phyloP scores from a whole-genome alignment of 2,113 vertebrate genomes.

The Peromyscus leucopus region DNA sequence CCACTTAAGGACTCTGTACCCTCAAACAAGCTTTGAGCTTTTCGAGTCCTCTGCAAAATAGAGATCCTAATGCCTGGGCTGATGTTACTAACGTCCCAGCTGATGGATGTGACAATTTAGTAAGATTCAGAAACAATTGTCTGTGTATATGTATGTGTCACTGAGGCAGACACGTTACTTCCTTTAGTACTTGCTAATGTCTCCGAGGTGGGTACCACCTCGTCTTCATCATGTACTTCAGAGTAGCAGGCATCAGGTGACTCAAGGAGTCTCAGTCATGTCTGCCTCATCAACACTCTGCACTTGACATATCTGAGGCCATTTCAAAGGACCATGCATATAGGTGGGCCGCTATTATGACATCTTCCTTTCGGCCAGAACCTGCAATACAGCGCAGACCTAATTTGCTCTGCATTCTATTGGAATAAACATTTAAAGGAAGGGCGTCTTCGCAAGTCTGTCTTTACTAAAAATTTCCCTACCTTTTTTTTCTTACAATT shows the following conservation, averaged over 20 bases:
- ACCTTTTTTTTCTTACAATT: not conserved
- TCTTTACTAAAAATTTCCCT: constrained; percentile 9
- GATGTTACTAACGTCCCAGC: not conserved
- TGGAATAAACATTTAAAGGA: not conserved
- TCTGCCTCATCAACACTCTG: not conserved
- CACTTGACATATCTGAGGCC: not conserved
- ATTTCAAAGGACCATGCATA: not conserved
- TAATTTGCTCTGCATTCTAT: not conserved
- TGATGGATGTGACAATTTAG: not conserved
- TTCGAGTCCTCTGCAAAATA: not conserved
- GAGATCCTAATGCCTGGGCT: not conserved
- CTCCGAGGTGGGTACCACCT: not conserved
- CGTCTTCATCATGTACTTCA: not conserved
- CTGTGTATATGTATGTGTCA: not conserved
- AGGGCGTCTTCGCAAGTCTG: not conserved
- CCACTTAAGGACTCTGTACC: not conserved
- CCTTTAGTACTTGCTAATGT: not conserved
- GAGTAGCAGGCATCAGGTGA: not conserved
- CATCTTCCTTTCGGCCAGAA: not conserved
- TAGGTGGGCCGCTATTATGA: not conserved
- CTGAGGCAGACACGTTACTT: not conserved
- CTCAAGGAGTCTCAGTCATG: not conserved
- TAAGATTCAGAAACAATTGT: not conserved
- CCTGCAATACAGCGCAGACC: not conserved
- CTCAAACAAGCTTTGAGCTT: not conserved